Base-by-base conservation (phyloP, 1,140 invertebrate species). In the Andricus grossulariae region DNA sequence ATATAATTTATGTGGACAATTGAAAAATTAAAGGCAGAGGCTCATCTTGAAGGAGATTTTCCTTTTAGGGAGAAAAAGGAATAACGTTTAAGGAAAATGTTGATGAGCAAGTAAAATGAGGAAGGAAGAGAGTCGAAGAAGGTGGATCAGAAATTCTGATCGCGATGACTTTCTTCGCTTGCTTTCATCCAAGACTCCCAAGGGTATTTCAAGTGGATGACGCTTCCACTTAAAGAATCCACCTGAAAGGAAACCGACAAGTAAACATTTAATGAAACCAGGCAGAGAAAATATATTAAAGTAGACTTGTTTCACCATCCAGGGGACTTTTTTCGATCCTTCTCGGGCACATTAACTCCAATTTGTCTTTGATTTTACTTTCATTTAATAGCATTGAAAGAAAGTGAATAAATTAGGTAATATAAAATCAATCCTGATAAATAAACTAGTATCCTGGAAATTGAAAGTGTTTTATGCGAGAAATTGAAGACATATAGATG, bases 191-290 rank as follows among this genome's bases (percentile, higher is more conserved):
- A 5, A 16, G n/a, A 12, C 25, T 39, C 60, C 60, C 60, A 66
- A n/a, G 60, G 32, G 60, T 66, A 66, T 66, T 66, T 66, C 60
- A 66, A 66, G 60, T 66, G 60, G 60, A 66, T 16, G 60, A 66
- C 32, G 60, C 60, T 60, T 60, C 57, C 25, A 39, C 21, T 25
- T 32, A 8, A 66, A 66, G 60, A 13, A 39, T 66, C 60, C 39
- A 66, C 10, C 12, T 32, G 16, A 66, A 66, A 66, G 60, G 15
- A 32, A 66, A 66, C 25, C 32, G 60, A 39, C 60, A 66, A 66
- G 60, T 66, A 66, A 66, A 66, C 60, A 66, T 66, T 66, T 66
- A 66, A 66, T 66, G 60, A 66, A 66, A 66, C 60, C 60, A 32
- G 60, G 16, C 25, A 66, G 60, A 66, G 60, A 66, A 66, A 66